Percentiles rank a stretch among this genome's conserved stretches.
Conservation (phyloP, 2,888 invertebrate species). For the Acrobasis consociella region DNA sequence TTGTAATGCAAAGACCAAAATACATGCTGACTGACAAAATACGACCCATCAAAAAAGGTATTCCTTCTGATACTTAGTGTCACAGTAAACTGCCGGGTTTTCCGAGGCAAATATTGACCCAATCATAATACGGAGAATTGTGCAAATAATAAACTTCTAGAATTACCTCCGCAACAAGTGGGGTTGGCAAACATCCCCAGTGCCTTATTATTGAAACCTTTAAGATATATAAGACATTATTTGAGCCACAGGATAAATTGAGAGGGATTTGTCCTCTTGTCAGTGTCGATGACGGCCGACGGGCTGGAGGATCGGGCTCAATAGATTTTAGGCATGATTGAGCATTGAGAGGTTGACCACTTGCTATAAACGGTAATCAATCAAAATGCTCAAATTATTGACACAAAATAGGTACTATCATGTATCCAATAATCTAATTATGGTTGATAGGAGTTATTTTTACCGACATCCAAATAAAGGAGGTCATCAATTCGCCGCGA, state of each 20-base stretch:
- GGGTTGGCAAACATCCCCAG: slow-evolving; percentile 9
- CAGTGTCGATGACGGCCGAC: slow-evolving; percentile 5
- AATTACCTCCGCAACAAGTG: slow-evolving; percentile 19
- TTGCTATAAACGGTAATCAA: background rate
- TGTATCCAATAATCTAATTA: no score
- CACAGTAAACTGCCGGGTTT: background rate
- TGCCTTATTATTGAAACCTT: background rate
- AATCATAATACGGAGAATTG: slow-evolving; percentile 1
- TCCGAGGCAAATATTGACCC: slow-evolving; percentile 10
- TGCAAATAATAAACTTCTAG: slow-evolving; percentile 15
- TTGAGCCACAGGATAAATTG: slow-evolving; percentile 1
- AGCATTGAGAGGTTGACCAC: slow-evolving; percentile 3
- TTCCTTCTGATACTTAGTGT: background rate
- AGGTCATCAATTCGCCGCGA: no score
- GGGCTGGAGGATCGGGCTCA: slow-evolving; percentile 1
- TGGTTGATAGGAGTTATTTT: no score
- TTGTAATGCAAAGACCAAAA: background rate
- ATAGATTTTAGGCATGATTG: slow-evolving; percentile 13
- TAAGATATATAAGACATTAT: slow-evolving; percentile 1
- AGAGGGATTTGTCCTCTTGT: slow-evolving; percentile 3
- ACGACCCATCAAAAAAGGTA: background rate
- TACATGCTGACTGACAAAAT: background rate
- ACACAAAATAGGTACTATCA: no score
- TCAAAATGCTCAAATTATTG: background rate
- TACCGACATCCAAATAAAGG: no score